Evolutionary conservation across 2,888 invertebrate species (phyloP).

Genomic region (Ophonus ardosiacus): DNA sequence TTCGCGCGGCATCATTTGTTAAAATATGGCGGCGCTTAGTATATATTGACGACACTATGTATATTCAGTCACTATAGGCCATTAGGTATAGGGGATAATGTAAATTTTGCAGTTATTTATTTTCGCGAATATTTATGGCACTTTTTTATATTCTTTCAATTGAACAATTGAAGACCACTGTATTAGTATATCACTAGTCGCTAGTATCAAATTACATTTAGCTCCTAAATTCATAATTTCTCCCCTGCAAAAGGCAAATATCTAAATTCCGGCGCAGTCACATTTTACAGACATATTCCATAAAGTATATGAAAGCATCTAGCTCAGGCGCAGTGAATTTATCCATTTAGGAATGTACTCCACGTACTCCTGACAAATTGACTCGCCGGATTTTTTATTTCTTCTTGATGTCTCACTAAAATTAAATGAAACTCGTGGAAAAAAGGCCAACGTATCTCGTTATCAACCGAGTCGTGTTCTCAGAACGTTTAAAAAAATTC

Average conservation of each 20-base stretch:
- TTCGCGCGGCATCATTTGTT: too few relatives aligned
- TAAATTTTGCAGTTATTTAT: too few relatives aligned
- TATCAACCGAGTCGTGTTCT: conserved; percentile 46
- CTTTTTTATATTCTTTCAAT: too few relatives aligned
- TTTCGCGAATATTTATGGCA: too few relatives aligned
- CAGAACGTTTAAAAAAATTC: conserved; percentile 48
- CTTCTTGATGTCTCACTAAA: conserved; percentile 58
- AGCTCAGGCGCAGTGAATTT: neutral
- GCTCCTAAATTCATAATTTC: neutral
- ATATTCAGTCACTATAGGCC: too few relatives aligned
- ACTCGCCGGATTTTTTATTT: conserved; percentile 44
- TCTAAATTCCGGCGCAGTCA: conserved; percentile 6
- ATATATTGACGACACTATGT: too few relatives aligned
- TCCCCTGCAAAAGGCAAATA: neutral
- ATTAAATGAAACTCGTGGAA: conserved; percentile 59
- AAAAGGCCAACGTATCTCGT: conserved; percentile 55
- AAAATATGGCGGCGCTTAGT: too few relatives aligned
- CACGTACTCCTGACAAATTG: conserved; percentile 59
- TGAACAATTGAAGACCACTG: neutral
- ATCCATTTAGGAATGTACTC: conserved; percentile 43
- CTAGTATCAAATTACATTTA: neutral
- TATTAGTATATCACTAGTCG: neutral
- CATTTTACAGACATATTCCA: conserved; percentile 29
- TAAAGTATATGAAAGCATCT: conserved; percentile 35
- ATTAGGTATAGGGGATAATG: too few relatives aligned